Evolutionary conservation across 2,888 invertebrate genomes (phyloP).

Genomic region (Pyrrhia umbra): DNA sequence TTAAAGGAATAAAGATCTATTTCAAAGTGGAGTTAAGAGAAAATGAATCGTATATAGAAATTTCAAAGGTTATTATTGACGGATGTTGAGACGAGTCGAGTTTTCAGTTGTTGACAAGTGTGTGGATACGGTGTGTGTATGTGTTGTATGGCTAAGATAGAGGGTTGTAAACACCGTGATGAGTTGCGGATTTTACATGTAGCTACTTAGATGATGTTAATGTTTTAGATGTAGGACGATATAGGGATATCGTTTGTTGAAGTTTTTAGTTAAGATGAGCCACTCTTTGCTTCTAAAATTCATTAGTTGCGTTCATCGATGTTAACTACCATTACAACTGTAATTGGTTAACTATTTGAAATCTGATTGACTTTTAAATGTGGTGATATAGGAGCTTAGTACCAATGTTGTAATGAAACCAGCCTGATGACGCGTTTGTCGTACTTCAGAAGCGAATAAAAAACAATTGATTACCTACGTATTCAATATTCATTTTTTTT

Average conservation of each 20-base stretch:
- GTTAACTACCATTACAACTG: background rate
- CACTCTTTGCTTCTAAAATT: background rate
- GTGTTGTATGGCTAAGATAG: conserved; percentile 64
- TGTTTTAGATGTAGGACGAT: conserved; percentile 4
- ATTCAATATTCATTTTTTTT: no score
- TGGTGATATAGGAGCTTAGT: no score
- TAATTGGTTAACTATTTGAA: no score
- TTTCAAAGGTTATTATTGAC: conserved; percentile 77
- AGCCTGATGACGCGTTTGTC: no score
- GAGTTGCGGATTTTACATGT: conserved; percentile 63
- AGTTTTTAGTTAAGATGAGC: background rate
- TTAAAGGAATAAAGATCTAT: conserved; percentile 90
- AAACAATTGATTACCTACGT: no score
- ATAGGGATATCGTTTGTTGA: background rate
- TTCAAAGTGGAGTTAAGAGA: conserved; percentile 82
- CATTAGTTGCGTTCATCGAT: no score
- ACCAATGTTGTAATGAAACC: no score
- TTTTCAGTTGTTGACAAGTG: conserved; percentile 80
- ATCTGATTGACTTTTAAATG: no score
- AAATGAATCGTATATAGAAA: conserved; percentile 83
- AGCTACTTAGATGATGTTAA: conserved; percentile 23
- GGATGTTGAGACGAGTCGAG: conserved; percentile 56
- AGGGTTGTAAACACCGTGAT: conserved; percentile 76
- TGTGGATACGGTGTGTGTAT: conserved; percentile 54
- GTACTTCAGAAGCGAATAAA: no score